Base-by-base conservation (phyloP, 2,113 vertebrate genomes). In the Rhabdomys dilectus region DNA sequence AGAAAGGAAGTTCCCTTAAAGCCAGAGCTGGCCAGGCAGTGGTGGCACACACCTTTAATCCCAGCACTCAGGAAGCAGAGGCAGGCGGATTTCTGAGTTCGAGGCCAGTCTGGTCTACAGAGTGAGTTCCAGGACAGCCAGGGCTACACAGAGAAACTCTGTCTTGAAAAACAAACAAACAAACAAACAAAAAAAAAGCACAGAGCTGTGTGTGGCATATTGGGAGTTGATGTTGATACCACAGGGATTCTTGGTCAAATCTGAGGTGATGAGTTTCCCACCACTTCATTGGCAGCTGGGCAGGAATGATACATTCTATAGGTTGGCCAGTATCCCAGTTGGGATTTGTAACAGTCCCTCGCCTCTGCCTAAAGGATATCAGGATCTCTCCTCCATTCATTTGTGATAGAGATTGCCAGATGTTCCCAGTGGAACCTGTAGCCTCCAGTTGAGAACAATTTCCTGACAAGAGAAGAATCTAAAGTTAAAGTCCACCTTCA, bases 171-270 rank as follows among this genome's bases (percentile, higher is more conserved):
- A n/a, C n/a, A n/a, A n/a, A n/a, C n/a, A n/a, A n/a, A n/a, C n/a
- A n/a, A n/a, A n/a, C n/a, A n/a, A n/a, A n/a, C n/a, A n/a, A n/a
- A n/a, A n/a, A n/a, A n/a, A n/a, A n/a, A n/a, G n/a, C n/a, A n/a
- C 85, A 80, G 73, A 45, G 22, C 92, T 95, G 36, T 51, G 5
- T 58, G 1, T 66, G 88, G 21, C 39, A 16, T 19, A 39, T 26
- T 45, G 3, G 45, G 72, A 77, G n/a, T 45, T 93, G 48, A 73
- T 75, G 7, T 13, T 24, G 42, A 81, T 81, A 36, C 70, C 53
- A 21, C 10, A 70, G n/a, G 6, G 42, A 80, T 90, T 88, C 91
- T 88, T 93, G 80, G 62, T 70, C 89, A 92, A 16, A 68, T 93
- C 56, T 58, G 36, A 93, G 22, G 58, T 53, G 42, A 75, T 77